A percentile compares a stretch with the other conserved stretches of the same genome.
These are phyloP conservation scores for Microcaecilia unicolor DNA, from an alignment of 2,797 vertebrate genomes.

Conservation along the genomic window DNA sequence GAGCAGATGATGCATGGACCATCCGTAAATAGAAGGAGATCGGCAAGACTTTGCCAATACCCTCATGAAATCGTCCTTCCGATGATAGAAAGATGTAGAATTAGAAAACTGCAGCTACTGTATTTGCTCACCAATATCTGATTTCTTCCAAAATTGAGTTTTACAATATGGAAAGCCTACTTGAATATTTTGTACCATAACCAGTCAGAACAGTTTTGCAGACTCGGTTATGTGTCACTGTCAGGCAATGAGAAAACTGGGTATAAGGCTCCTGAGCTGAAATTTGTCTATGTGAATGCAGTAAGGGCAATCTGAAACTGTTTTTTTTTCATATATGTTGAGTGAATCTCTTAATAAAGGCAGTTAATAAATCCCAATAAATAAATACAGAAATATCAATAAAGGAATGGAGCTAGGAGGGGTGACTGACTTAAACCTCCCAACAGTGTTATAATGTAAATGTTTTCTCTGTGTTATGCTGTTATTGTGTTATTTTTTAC, in stretches of 20 bases:
- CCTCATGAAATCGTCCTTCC: slow-evolving; percentile 85
- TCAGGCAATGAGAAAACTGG: slow-evolving; percentile 85
- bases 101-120: slow-evolving; percentile 83
- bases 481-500: too few species aligned
- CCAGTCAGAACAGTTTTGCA: slow-evolving; percentile 62
- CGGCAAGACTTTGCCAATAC: slow-evolving; percentile 80
- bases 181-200: slow-evolving; percentile 49
- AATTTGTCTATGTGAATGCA: slow-evolving; percentile 88
- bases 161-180: slow-evolving; percentile 73
- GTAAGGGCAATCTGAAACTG: slow-evolving; percentile 80
- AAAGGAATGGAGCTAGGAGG: too few species aligned
- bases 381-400: too few species aligned
- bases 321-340: too few species aligned
- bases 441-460: too few species aligned
- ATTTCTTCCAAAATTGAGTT: slow-evolving; percentile 91
- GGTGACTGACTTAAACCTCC: too few species aligned
- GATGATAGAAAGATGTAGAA: slow-evolving; percentile 71
- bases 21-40: slow-evolving; percentile 84
- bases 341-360: too few species aligned
- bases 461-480: too few species aligned
- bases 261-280: slow-evolving; percentile 87
- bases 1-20: slow-evolving; percentile 88
- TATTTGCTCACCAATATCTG: slow-evolving; percentile 91
- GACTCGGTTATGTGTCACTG: slow-evolving; percentile 86
- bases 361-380: too few species aligned